Percentiles rank a stretch among this genome's conserved stretches.
Evolutionary conservation across 2,888 invertebrate species (phyloP).

Genomic region (Aphodius granarius): DNA sequence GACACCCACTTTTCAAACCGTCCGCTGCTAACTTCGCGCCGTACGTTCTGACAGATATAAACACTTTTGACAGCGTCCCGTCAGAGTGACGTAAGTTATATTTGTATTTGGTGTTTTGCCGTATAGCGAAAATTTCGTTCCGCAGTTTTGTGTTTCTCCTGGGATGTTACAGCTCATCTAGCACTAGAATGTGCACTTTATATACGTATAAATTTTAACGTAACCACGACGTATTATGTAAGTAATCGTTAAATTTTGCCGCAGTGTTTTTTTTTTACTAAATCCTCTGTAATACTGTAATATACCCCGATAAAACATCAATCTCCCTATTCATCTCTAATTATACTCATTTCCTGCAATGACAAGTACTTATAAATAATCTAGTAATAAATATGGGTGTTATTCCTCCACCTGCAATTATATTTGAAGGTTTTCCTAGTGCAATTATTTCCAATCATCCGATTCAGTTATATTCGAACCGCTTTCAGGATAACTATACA

Average conservation of each 20-base stretch:
- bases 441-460: background rate
- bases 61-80: conserved; percentile 26
- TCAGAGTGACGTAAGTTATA: conserved; percentile 24
- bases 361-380: conserved; percentile 12
- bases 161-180: background rate
- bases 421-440: background rate
- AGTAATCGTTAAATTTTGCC: background rate
- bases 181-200: background rate
- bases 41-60: conserved; percentile 20
- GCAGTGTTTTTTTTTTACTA: background rate
- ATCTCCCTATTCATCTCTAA: background rate
- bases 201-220: background rate
- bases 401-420: background rate
- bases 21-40: conserved; percentile 7
- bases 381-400: background rate
- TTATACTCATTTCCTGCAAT: background rate
- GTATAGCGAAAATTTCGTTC: background rate
- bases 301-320: background rate
- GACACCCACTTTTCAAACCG: background rate
- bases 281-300: background rate
- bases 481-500: conserved; percentile 10
- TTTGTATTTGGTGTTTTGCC: conserved; percentile 10
- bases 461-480: background rate
- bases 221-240: background rate
- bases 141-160: background rate